These are phyloP conservation scores for Aleiodes sp. DNA, from an alignment of 1,140 invertebrate species.

Conservation along the genomic window DNA sequence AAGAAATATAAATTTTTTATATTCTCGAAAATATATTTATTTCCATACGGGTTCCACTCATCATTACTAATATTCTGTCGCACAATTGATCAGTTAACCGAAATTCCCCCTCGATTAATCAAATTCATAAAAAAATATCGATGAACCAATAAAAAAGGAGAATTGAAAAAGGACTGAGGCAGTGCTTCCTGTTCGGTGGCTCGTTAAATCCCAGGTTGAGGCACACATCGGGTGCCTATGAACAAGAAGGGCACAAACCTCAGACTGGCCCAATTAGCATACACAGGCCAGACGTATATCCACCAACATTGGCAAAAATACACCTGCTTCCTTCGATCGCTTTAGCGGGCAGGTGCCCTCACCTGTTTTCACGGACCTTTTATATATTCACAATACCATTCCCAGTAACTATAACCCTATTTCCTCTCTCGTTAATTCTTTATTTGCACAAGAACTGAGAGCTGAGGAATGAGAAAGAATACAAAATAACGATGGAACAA, in stretches of 20 bases:
- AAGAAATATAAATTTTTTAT: too few species aligned
- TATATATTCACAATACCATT: neutral
- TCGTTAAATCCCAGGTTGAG: conserved; percentile 25
- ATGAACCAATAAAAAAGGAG: neutral
- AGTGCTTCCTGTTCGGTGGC: conserved; percentile 20
- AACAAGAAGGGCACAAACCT: conserved; percentile 4
- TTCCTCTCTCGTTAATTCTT: conserved; percentile 1
- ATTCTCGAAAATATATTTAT: too few species aligned
- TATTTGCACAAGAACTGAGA: neutral
- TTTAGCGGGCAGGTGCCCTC: conserved; percentile 19
- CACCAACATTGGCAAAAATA: conserved; percentile 18
- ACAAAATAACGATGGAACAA: neutral
- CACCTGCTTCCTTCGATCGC: conserved; percentile 20
- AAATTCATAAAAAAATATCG: neutral
- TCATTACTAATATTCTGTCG: too few species aligned
- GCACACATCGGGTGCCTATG: neutral
- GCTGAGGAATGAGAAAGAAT: neutral
- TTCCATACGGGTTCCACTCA: too few species aligned
- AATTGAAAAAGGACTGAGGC: neutral
- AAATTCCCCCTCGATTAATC: too few species aligned
- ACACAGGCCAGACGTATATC: conserved; percentile 15
- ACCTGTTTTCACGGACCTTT: conserved; percentile 13
- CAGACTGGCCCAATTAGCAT: conserved; percentile 27
- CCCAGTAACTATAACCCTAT: conserved; percentile 17
- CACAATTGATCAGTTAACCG: too few species aligned